These are phyloP conservation scores for Myopa testacea DNA, from an alignment of 2,888 invertebrate species.

Conservation along the genomic window DNA sequence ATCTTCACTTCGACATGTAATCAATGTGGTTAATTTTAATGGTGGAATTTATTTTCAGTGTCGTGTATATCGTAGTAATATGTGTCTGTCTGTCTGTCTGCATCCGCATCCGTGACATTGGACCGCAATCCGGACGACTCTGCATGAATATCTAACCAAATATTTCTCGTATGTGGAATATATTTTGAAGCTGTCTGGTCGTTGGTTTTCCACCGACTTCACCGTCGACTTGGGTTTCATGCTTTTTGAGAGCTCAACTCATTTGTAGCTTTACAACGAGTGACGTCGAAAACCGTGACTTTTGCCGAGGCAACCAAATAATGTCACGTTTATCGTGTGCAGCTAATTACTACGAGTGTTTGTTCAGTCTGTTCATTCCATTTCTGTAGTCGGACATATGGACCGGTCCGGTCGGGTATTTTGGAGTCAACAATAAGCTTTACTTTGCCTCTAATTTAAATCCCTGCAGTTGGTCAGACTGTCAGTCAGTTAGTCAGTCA, in stretches of 20 bases:
- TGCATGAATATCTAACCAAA: not conserved
- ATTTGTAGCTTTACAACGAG: constrained; percentile 17
- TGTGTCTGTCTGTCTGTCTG: too few species aligned
- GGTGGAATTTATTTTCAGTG: too few species aligned
- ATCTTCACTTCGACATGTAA: too few species aligned
- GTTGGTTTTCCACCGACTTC: too few species aligned
- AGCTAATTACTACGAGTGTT: constrained; percentile 42
- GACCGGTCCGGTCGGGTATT: too few species aligned
- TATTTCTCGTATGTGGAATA: constrained; percentile 1
- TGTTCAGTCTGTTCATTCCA: not conserved
- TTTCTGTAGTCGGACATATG: not conserved
- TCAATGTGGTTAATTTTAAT: too few species aligned
- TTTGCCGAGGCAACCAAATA: constrained; percentile 31
- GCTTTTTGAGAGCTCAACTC: constrained; percentile 14
- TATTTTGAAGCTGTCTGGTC: not conserved
- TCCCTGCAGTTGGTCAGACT: not conserved
- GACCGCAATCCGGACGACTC: too few species aligned
- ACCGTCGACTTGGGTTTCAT: not conserved
- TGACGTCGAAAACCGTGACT: constrained; percentile 35
- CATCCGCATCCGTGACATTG: too few species aligned
- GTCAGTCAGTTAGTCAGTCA: not conserved
- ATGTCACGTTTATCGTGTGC: constrained; percentile 44
- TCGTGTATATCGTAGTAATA: too few species aligned
- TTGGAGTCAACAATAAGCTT: too few species aligned
- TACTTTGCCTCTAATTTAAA: not conserved